Evolutionary conservation across 2,797 vertebrate genomes (phyloP).

Genomic region (Gymnocypris eckloni): DNA sequence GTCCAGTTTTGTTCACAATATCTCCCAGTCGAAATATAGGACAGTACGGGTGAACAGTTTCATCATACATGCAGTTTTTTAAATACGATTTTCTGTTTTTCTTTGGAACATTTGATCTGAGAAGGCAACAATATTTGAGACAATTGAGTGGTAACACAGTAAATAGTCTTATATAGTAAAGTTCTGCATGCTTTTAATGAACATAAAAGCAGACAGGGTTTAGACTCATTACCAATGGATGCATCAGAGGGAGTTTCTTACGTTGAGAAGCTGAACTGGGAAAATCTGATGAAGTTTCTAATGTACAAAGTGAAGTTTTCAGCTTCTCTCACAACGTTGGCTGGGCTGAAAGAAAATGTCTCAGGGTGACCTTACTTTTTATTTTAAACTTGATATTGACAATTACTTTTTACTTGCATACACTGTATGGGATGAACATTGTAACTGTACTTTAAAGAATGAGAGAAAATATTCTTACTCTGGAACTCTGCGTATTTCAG

Average conservation of each 20-base stretch:
- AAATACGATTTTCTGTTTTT: slow-evolving; percentile 77
- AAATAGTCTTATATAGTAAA: neutral
- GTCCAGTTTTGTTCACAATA: slow-evolving; percentile 81
- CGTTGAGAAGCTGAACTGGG: slow-evolving; percentile 90
- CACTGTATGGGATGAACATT: neutral
- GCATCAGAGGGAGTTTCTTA: slow-evolving; percentile 68
- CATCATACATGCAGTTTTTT: slow-evolving; percentile 82
- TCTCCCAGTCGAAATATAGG: slow-evolving; percentile 89
- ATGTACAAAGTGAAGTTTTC: slow-evolving; percentile 94
- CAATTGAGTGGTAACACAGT: neutral
- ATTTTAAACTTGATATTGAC: neutral
- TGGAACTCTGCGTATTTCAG: slow-evolving; percentile 73
- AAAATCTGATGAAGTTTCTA: slow-evolving; percentile 91
- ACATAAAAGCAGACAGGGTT: neutral
- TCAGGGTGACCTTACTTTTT: neutral
- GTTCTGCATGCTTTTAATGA: neutral
- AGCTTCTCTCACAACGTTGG: slow-evolving; percentile 79
- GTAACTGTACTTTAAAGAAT: neutral
- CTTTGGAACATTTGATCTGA: slow-evolving; percentile 85
- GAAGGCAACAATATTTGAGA: neutral
- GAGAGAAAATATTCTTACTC: slow-evolving; percentile 65
- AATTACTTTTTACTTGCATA: neutral
- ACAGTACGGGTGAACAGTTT: slow-evolving; percentile 80
- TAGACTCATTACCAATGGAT: neutral
- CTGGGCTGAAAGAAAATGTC: slow-evolving; percentile 68